Evolutionary conservation across 2,888 invertebrate genomes (phyloP), one percentile per base, ranked within the genome.

Genomic region (Yponomeuta sedellus): DNA sequence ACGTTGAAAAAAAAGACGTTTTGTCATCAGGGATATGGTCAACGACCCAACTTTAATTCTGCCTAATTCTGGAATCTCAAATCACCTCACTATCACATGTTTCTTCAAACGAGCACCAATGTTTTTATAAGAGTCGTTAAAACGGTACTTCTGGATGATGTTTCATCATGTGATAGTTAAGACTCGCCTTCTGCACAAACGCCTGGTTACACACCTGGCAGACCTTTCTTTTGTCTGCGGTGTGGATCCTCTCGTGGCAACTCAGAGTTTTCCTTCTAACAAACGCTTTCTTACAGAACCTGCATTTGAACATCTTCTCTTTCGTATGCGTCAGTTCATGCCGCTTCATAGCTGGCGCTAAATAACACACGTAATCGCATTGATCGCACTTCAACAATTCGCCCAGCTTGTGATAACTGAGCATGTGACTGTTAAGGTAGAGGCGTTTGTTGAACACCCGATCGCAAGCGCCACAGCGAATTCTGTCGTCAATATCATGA

Each of bases 261-360:
- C n/a, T 62, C 65, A 72, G 34, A 10, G 73, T 68, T 4, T 25
- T 64, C 11, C 20, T 28, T 19, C 75, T 69, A 4, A 68, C 67
- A 67, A 78, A 81, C 16, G 71, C 70, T 67, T 82, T 81, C n/a
- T 73, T 72, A 68, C 82, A 82, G 56, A 69, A 75, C 8, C 68
- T 64, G 67, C 81, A 82, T 16, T 75, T 69, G 64, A 72, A 75
- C 5, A 71, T 70, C 20, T 73, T 77, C 6, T 70, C 70, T 11
- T 72, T 67, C 8, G 70, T 71, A 62, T 80, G 81, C 10, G n/a
- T 68, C 0, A 73, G 61, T 67, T 70, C 64, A 19, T 75, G 75
- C 11, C 39, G 68, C 12, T 25, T 69, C n/a, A 69, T 57, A 12
- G 58, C 1, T 12, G 12, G 12, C 6, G 12, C 34, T 10, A n/a